Conservation (phyloP, 2,888 invertebrate genomes). For the Rhogogaster chlorosoma region DNA sequence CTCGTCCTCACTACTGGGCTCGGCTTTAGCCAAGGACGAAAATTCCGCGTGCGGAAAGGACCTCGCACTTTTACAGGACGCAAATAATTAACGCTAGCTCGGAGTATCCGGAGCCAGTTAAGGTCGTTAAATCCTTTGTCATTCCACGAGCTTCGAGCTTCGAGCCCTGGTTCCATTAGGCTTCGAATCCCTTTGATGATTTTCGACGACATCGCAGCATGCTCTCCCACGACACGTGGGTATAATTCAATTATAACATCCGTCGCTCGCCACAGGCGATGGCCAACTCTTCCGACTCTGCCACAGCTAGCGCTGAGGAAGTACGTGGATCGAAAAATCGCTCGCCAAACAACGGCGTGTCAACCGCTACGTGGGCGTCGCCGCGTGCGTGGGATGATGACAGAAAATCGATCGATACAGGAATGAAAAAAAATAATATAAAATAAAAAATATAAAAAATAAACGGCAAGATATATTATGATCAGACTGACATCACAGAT, state of each 20-base stretch:
- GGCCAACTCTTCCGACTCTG: neutral
- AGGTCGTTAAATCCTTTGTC: slow-evolving; percentile 32
- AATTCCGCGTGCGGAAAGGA: neutral
- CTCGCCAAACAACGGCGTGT: neutral
- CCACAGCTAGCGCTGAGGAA: neutral
- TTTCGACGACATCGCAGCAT: neutral
- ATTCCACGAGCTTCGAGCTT: neutral
- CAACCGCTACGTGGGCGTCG: neutral
- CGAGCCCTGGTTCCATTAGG: slow-evolving; percentile 4
- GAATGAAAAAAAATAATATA: too few species aligned
- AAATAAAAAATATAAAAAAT: too few species aligned
- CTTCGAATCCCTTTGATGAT: neutral
- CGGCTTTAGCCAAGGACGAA: neutral
- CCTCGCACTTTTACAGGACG: neutral
- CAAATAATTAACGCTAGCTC: neutral
- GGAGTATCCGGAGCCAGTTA: neutral
- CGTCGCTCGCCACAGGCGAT: neutral
- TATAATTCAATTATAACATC: neutral
- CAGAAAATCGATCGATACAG: too few species aligned
- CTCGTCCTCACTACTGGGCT: too few species aligned
- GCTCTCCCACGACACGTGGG: neutral
- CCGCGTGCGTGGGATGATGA: too few species aligned
- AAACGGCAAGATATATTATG: too few species aligned
- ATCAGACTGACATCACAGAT: too few species aligned
- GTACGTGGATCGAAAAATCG: neutral